A percentile compares a stretch with the other conserved stretches of the same genome.
Evolutionary conservation across 2,113 vertebrate genomes (phyloP).

Genomic region (Isurus oxyrinchus): DNA sequence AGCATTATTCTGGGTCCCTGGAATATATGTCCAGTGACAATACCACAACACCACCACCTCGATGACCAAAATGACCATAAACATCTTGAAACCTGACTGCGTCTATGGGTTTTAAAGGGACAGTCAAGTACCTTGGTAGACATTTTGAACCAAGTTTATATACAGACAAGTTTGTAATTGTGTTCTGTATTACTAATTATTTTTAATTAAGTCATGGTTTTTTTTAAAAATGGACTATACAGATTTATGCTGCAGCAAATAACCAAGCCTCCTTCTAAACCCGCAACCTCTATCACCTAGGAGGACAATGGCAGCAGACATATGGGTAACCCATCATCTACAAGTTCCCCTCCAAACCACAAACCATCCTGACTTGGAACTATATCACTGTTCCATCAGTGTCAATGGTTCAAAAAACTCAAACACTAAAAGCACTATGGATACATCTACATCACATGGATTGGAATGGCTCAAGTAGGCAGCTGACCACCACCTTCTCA

Average conservation of each 20-base stretch:
- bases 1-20: no score
- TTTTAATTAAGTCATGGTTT: not conserved
- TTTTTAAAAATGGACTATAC: not conserved
- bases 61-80: not conserved
- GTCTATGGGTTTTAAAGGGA: not conserved
- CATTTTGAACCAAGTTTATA: not conserved
- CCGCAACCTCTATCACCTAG: no score
- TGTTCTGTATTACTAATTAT: not conserved
- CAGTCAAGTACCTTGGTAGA: not conserved
- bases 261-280: not conserved
- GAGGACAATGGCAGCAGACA: not conserved
- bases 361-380: not conserved
- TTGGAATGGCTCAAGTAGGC: not conserved
- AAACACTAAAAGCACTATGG: not conserved
- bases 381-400: not conserved
- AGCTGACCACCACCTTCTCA: not conserved
- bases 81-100: not conserved
- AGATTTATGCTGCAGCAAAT: not conserved
- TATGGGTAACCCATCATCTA: not conserved
- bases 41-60: no score
- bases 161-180: not conserved
- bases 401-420: not conserved
- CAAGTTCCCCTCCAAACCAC: not conserved
- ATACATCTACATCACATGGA: not conserved
- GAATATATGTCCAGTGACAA: no score